Base-by-base conservation (phyloP, 2,888 invertebrate genomes). In the Halictus ligatus region DNA sequence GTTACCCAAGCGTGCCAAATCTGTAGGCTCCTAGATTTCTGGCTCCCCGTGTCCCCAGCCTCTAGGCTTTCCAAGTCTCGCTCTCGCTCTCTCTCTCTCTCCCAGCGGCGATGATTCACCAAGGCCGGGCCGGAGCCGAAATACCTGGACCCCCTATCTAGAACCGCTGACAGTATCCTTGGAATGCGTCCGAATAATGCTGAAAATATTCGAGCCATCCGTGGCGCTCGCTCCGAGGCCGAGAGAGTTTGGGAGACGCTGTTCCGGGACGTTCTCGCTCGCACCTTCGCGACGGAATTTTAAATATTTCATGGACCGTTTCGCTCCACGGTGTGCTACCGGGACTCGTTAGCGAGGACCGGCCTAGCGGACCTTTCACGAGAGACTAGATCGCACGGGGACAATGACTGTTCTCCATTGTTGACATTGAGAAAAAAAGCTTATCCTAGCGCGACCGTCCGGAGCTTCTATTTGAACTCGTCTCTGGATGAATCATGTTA, bases 211-310 rank as follows among this genome's bases (percentile, higher is more conserved):
- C 75, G 35, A 85, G 79, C 13, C 35, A 78, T 64, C 46, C 78
- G 13, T 60, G 50, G 71, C 46, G 25, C 73, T 74, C 48, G 40
- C 15, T 25, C 43, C 13, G 4, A 2, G 10, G 25, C 15, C n/a
- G 29, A 29, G 69, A 75, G 72, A 80, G 73, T 85, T 85, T 85
- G 86, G 86, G 85, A 85, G 80, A 85, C 85, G 77, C 58, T 81
- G 85, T 58, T 67, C 64, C 85, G 71, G 77, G 85, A 64, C 60
- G 50, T 78, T 85, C 80, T 85, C 80, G 54, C 80, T 85, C 85
- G 76, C 54, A 58, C 80, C 43, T 69, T 46, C 46, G 72, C 80
- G 67, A 29, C 67, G 67, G 67, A 67, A 67, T 67, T 67, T 67
- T 67, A 35, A 67, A 67, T 67, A 29, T 29, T 35, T 67, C 21